phyloP scores from a whole-genome alignment of 2,888 invertebrate genomes.

The Orthonevra nobilis region DNA sequence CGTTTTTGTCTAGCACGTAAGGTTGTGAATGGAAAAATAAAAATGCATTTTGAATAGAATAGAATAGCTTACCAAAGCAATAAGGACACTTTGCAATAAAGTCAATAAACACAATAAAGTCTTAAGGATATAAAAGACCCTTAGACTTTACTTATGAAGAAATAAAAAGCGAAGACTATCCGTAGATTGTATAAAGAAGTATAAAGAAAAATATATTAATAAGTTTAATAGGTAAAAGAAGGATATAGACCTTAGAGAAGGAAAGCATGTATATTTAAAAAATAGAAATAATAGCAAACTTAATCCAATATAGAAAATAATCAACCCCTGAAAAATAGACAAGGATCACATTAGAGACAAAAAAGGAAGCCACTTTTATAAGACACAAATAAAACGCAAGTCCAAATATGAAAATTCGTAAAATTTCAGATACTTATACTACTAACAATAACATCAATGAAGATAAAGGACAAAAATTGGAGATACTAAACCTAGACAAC shows the following conservation, averaged over 20 bases:
- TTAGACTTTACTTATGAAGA: slow-evolving; percentile 9
- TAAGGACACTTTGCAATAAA: slow-evolving; percentile 10
- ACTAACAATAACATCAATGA: not conserved
- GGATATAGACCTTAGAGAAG: slow-evolving; percentile 22
- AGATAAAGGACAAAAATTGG: too few relatives aligned
- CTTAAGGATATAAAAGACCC: slow-evolving; percentile 20
- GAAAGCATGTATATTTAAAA: slow-evolving; percentile 11
- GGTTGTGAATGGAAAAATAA: too few relatives aligned
- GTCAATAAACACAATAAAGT: too few relatives aligned
- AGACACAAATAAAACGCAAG: slow-evolving; percentile 18
- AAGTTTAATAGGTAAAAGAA: slow-evolving; percentile 7
- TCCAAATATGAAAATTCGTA: slow-evolving; percentile 19
- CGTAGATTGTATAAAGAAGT: slow-evolving; percentile 15
- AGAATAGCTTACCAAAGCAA: too few relatives aligned
- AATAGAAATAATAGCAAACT: slow-evolving; percentile 24
- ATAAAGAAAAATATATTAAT: slow-evolving; percentile 14
- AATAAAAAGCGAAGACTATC: slow-evolving; percentile 1
- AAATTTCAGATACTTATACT: not conserved
- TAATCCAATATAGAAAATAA: slow-evolving; percentile 10
- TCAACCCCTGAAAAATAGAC: not conserved
- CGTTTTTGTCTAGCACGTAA: too few relatives aligned
- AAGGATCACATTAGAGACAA: too few relatives aligned
- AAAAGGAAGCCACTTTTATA: slow-evolving; percentile 13
- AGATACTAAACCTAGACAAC: not conserved
- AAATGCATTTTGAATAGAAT: too few relatives aligned